phyloP scores from a whole-genome alignment of 1,140 invertebrate species.

The silkworm (Bombyx mori) region DNA sequence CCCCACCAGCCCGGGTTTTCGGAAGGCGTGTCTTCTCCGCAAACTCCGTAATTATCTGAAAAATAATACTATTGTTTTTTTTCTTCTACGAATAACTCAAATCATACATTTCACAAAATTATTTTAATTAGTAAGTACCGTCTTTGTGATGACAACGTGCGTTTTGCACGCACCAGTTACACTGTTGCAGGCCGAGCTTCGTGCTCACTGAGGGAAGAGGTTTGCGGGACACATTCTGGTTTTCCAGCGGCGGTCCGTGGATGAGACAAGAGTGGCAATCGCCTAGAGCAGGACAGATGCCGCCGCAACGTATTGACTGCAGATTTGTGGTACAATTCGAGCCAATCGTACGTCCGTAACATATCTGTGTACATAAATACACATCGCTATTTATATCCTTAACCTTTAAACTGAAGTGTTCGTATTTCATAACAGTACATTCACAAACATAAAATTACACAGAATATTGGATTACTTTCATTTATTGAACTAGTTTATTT shows the following conservation, averaged over 20 bases:
- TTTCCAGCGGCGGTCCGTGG: slow-evolving; percentile 72
- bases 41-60: slow-evolving; percentile 84
- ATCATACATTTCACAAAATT: too few relatives aligned
- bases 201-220: slow-evolving; percentile 78
- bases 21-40: slow-evolving; percentile 84
- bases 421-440: too few relatives aligned
- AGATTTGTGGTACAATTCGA: slow-evolving; percentile 90
- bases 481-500: too few relatives aligned
- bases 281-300: slow-evolving; percentile 87
- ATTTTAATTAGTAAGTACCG: slow-evolving; percentile 55
- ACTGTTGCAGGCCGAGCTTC: slow-evolving; percentile 82
- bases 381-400: too few relatives aligned
- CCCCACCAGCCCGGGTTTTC: slow-evolving; percentile 92
- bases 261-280: slow-evolving; percentile 92
- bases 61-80: slow-evolving; percentile 8
- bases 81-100: too few relatives aligned
- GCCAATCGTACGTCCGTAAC: slow-evolving; percentile 86
- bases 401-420: too few relatives aligned
- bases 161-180: slow-evolving; percentile 94
- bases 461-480: too few relatives aligned
- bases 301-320: slow-evolving; percentile 88
- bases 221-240: slow-evolving; percentile 29
- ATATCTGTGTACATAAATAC: slow-evolving; percentile 67
- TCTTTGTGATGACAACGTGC: slow-evolving; percentile 90
- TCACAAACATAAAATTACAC: too few relatives aligned